Evolutionary conservation across 1,140 invertebrate species (phyloP), one percentile per base, ranked within the genome.

Genomic region (Drosophila mojavensis): DNA sequence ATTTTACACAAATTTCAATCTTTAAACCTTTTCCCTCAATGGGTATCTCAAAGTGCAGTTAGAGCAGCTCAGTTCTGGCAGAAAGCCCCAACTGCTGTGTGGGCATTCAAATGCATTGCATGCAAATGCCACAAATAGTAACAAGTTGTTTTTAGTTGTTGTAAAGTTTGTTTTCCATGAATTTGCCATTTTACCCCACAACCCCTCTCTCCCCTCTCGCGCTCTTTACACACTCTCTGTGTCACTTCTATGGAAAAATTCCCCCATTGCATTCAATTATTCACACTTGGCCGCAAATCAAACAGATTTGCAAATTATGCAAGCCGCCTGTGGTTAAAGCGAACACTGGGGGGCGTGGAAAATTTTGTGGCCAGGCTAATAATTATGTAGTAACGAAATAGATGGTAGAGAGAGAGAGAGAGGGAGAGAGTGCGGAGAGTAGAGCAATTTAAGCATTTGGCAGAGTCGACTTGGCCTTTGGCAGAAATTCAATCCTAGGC

Each of bases 301-400:
- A 73, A 73, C 28, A 64, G 53, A 67, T 67, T 60, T 67, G 66
- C 48, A 67, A 73, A 67, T 55, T 73, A 73, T 73, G 36, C 70
- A 67, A 67, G 41, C 20, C 41, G 50, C 55, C 63, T 59, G 55
- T 20, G 63, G 55, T 47, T 55, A 41, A 48, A 41, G 20, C 1
- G 28, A 30, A 58, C 43, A 45, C 3, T n/a, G 20, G 20, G 20
- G 20, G n/a, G 51, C 7, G 30, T 30, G 28, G 26, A 13, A 3
- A 53, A 30, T 33, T 33, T 33, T 17, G 47, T 24, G 17, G 3
- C 20, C 4, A 48, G 0, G 26, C 51, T 11, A 30, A 33, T 20
- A 36, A 36, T 20, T 53, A 30, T 53, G 24, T n/a, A 30, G 13
- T 36, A 9, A 36, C 9, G 7, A 36, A 39, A 39, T 39, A 39